phyloP scores from a whole-genome alignment of 2,797 vertebrate genomes.

The Macropus fuliginosus region DNA sequence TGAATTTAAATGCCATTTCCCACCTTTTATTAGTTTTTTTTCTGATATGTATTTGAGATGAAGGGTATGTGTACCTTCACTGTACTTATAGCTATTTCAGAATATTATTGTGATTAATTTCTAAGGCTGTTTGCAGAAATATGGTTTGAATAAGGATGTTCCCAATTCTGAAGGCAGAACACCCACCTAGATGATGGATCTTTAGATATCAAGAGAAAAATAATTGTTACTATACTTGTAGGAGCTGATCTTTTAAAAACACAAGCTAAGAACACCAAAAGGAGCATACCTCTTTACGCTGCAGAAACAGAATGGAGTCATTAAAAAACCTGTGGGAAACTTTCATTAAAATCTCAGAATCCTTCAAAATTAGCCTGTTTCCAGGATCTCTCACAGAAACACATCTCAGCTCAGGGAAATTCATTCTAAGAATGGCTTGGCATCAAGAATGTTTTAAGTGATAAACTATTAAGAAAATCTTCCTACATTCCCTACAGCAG shows the following conservation, averaged over 20 bases:
- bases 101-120: slow-evolving; percentile 14
- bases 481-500: slow-evolving; percentile 24
- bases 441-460: slow-evolving; percentile 35
- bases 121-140: slow-evolving; percentile 20
- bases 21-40: neutral
- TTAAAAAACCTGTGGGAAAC: slow-evolving; percentile 50
- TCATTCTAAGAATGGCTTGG: slow-evolving; percentile 15
- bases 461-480: slow-evolving; percentile 25
- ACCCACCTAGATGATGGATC: slow-evolving; percentile 17
- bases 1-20: neutral
- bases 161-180: neutral
- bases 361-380: slow-evolving; percentile 53
- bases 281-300: slow-evolving; percentile 27
- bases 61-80: neutral
- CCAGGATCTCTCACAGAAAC: slow-evolving; percentile 15
- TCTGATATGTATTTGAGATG: neutral
- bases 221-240: slow-evolving; percentile 13
- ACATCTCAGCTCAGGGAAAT: slow-evolving; percentile 41
- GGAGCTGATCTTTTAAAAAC: slow-evolving; percentile 46
- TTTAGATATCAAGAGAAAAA: slow-evolving; percentile 30
- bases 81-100: neutral
- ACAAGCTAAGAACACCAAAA: slow-evolving; percentile 10
- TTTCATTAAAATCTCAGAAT: slow-evolving; percentile 58
- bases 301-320: slow-evolving; percentile 39
- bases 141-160: slow-evolving; percentile 27